These are phyloP conservation scores for Chanos chanos DNA, from an alignment of 2,797 vertebrate species.

Conservation along the genomic window DNA sequence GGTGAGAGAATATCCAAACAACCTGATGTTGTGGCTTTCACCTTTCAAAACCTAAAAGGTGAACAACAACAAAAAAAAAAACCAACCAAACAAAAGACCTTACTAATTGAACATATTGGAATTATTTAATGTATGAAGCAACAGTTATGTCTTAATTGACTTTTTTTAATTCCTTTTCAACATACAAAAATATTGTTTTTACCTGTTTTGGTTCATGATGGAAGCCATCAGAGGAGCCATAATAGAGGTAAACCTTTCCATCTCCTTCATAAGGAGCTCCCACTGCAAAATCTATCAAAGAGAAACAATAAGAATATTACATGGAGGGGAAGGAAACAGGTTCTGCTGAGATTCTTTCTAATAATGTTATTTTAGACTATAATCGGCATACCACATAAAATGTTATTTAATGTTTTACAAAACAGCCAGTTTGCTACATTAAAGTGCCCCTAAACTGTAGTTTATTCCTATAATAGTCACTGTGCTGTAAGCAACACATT, in stretches of 20 bases:
- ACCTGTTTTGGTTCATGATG: slow-evolving; percentile 79
- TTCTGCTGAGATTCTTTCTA: no score
- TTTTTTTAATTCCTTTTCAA: background rate
- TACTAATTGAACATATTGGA: background rate
- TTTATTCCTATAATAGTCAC: no score
- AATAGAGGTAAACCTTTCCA: slow-evolving; percentile 86
- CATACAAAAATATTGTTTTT: no score
- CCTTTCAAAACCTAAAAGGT: slow-evolving; percentile 76
- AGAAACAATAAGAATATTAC: slow-evolving; percentile 7
- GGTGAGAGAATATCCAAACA: slow-evolving; percentile 89
- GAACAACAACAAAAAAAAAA: no score
- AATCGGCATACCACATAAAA: no score
- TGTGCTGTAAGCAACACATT: no score
- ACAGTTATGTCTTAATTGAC: background rate
- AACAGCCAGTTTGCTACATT: no score
- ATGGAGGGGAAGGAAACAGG: no score
- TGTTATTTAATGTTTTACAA: no score
- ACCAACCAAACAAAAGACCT: background rate
- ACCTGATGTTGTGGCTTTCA: slow-evolving; percentile 48
- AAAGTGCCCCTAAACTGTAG: no score
- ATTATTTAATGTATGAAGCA: background rate
- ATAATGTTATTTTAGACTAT: no score
- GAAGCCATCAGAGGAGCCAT: slow-evolving; percentile 78
- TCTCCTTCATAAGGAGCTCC: slow-evolving; percentile 82
- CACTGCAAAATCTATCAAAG: slow-evolving; percentile 85